phyloP scores from a whole-genome alignment of 2,797 vertebrate genomes.

The Lagorchestes hirsutus region DNA sequence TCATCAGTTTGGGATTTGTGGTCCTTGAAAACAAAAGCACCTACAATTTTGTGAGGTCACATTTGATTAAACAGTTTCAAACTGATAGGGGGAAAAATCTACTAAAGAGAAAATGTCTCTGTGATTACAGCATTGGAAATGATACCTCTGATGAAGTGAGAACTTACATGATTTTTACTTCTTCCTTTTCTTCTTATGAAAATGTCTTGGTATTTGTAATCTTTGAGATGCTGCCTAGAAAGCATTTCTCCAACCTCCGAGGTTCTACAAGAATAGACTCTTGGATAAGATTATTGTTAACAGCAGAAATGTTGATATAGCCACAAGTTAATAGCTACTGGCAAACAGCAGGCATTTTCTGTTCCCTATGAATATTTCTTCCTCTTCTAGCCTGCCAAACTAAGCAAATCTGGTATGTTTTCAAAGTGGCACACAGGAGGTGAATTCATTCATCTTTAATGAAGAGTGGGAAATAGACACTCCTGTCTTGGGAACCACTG shows the following conservation, averaged over 20 bases:
- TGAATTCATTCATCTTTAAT: constrained; percentile 76
- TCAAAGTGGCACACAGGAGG: constrained; percentile 68
- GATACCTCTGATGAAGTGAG: constrained; percentile 66
- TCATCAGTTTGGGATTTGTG: not conserved
- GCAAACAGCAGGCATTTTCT: constrained; percentile 73
- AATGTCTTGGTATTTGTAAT: constrained; percentile 69
- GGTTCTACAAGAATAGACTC: constrained; percentile 74
- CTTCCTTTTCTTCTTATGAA: constrained; percentile 70
- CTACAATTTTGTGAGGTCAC: constrained; percentile 16
- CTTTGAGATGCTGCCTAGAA: constrained; percentile 71
- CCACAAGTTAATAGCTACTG: constrained; percentile 77
- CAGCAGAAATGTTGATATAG: constrained; percentile 73
- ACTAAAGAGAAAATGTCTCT: not conserved
- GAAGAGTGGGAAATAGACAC: constrained; percentile 63
- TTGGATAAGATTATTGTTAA: constrained; percentile 80
- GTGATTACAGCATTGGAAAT: constrained; percentile 59
- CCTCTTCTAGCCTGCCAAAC: constrained; percentile 69
- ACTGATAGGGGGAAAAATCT: not conserved
- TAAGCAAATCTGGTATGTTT: constrained; percentile 77
- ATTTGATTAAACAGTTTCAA: not conserved
- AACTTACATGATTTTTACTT: constrained; percentile 37
- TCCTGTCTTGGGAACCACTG: constrained; percentile 60
- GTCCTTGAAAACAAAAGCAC: constrained; percentile 27
- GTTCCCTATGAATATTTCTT: constrained; percentile 71
- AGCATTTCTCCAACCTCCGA: constrained; percentile 68